Conservation (phyloP, 2,113 vertebrate species). For the Probosciger aterrimus region DNA sequence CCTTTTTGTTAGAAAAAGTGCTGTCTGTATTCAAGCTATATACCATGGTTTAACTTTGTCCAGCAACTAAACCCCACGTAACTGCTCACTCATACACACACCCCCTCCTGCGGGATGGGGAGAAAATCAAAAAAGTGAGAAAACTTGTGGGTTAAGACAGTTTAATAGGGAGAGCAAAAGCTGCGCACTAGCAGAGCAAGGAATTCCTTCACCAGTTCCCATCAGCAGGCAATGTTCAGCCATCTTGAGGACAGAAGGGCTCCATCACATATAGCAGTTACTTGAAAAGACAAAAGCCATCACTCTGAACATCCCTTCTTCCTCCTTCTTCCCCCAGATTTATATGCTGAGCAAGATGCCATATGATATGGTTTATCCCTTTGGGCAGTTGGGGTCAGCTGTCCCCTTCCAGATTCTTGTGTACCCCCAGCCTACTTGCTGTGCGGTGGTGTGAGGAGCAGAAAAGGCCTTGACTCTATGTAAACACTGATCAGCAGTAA, state of each 20-base stretch:
- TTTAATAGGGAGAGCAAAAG: neutral
- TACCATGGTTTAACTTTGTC: neutral
- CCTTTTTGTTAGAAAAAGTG: neutral
- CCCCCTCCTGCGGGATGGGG: no score
- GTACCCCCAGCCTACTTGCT: neutral
- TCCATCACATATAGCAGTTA: fast-evolving
- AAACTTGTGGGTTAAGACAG: fast-evolving
- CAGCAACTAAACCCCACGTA: neutral
- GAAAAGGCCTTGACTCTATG: neutral
- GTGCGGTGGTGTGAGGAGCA: neutral
- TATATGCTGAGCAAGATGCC: fast-evolving
- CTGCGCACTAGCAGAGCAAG: fast-evolving
- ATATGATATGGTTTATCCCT: neutral
- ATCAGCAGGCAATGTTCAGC: fast-evolving
- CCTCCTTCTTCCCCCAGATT: neutral
- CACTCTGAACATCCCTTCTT: fast-evolving
- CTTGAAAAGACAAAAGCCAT: neutral
- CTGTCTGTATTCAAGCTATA: neutral
- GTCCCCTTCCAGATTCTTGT: neutral
- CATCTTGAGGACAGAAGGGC: neutral
- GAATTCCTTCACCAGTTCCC: neutral
- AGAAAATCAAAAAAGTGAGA: neutral
- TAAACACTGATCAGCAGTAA: neutral
- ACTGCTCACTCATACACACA: fast-evolving
- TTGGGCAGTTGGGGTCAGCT: neutral